Evolutionary conservation across 1,140 invertebrate genomes (phyloP), one percentile per base, ranked within the genome.

Genomic region (Magallana gigas): DNA sequence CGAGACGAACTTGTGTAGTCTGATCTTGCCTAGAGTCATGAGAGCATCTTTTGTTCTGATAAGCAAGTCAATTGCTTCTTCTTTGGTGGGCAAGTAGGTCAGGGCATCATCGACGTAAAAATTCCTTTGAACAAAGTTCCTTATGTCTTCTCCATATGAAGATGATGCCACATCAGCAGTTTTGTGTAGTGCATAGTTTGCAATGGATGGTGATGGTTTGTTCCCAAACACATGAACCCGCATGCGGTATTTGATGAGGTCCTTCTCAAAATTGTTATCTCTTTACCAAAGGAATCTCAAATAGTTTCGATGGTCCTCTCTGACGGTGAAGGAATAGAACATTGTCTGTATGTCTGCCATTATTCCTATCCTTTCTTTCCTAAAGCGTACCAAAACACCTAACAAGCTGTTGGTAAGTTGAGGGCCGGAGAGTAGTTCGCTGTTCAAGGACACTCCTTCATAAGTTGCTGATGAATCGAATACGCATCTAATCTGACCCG

Each of bases 381-480:
- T 64, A 59, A 92, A 92, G 8, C 87, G 68, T 1, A 90, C 57
- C 1, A 91, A 86, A 18, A 91, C 87, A 5, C 81, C 89, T 8
- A 89, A 14, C n/a, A 91, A 58, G 59, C 85, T 89, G 71, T 57
- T 91, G 90, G 95, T 94, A 0, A 95, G 81, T 83, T 92, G 91
- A 11, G 64, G 60, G 8, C 64, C n/a, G n/a, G n/a, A n/a, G n/a
- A n/a, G n/a, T n/a, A n/a, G n/a, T n/a, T n/a, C n/a, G n/a, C n/a
- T n/a, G n/a, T n/a, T n/a, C n/a, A n/a, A n/a, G n/a, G n/a, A n/a
- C n/a, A n/a, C n/a, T n/a, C n/a, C n/a, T n/a, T n/a, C n/a, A n/a
- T n/a, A n/a, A n/a, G n/a, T n/a, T n/a, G n/a, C n/a, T n/a, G n/a
- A n/a, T n/a, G n/a, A 89, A 36, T 89, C 88, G 48, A 89, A 89